Percentiles rank a stretch among this genome's conserved stretches.
phyloP scores from a whole-genome alignment of 2,113 vertebrate genomes.

The Haplochromis vanheusdeni region DNA sequence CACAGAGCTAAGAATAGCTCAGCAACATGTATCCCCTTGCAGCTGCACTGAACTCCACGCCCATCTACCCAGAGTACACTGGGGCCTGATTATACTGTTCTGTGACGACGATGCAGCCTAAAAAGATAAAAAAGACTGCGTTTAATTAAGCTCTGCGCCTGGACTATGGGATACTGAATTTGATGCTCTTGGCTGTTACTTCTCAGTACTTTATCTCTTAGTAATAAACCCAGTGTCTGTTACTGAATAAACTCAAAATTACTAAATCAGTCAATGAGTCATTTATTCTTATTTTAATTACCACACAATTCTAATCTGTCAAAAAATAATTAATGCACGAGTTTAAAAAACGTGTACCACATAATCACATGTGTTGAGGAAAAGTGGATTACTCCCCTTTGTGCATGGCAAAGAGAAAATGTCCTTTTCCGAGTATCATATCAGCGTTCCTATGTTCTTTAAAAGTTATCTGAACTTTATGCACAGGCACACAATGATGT shows the following conservation, averaged over 20 bases:
- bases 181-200: neutral
- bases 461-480: neutral
- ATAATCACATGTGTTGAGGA: neutral
- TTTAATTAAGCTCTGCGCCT: neutral
- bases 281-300: neutral
- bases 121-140: neutral
- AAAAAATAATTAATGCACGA: neutral
- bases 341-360: neutral
- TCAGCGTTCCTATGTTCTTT: neutral
- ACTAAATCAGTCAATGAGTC: neutral
- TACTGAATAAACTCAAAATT: neutral
- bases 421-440: neutral
- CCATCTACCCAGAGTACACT: constrained; percentile 32
- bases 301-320: neutral
- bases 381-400: neutral
- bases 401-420: neutral
- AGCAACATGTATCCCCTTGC: constrained; percentile 36
- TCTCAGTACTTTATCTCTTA: neutral
- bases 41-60: constrained; percentile 42
- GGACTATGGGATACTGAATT: neutral
- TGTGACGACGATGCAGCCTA: neutral
- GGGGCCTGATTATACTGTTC: constrained; percentile 16
- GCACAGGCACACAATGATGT: neutral
- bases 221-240: neutral
- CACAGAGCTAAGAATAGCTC: constrained; percentile 58